phyloP scores from a whole-genome alignment of 2,113 vertebrate species.

The Rattus norvegicus region GRCr8 NC_086021.1:47918001-47918500 shows the following conservation, averaged over 20 bases:
- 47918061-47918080: not conserved
- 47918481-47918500: too few relatives aligned
- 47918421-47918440: too few relatives aligned
- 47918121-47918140: not conserved
- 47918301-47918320: too few relatives aligned
- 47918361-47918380: too few relatives aligned
- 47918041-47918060: not conserved
- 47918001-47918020: not conserved
- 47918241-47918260: not conserved
- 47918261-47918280: too few relatives aligned
- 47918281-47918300: too few relatives aligned
- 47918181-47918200: constrained; percentile 26
- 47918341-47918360: too few relatives aligned
- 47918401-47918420: too few relatives aligned
- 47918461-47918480: too few relatives aligned
- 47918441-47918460: too few relatives aligned
- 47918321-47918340: too few relatives aligned
- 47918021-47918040: not conserved
- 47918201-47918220: not conserved
- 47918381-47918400: too few relatives aligned
- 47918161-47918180: constrained; percentile 7
- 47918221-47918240: not conserved
- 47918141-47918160: constrained; percentile 47
- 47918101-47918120: not conserved
- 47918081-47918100: constrained; percentile 20